Evolutionary conservation across 2,888 invertebrate species (phyloP).

Genomic region (Hirtodrosophila alboralis): DNA sequence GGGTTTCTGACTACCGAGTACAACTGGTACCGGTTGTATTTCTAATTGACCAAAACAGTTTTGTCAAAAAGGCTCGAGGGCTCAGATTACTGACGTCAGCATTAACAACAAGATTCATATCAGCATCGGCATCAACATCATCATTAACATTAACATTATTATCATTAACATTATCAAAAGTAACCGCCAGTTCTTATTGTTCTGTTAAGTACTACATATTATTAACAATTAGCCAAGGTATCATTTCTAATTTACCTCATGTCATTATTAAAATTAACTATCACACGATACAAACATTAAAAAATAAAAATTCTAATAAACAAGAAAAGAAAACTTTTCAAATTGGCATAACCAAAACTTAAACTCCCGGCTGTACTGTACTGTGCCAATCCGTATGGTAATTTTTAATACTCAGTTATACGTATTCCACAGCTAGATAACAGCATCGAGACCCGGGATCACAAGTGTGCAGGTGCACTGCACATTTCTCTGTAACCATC

Average conservation of each 20-base stretch:
- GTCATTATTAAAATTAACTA: no score
- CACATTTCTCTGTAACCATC: constrained; percentile 49
- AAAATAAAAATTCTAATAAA: background rate
- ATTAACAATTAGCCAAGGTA: constrained; percentile 32
- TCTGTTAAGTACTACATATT: constrained; percentile 38
- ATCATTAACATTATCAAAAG: no score
- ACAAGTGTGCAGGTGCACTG: constrained; percentile 29
- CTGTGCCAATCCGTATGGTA: constrained; percentile 9
- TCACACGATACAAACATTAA: no score
- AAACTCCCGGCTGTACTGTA: background rate
- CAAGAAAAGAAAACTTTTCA: no score
- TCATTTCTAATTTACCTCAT: constrained; percentile 10
- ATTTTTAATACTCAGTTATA: constrained; percentile 28
- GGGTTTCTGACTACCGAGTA: no score
- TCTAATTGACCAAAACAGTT: no score
- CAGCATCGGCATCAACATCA: constrained; percentile 43
- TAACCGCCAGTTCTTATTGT: constrained; percentile 4
- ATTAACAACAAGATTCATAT: no score
- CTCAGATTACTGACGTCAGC: constrained; percentile 35
- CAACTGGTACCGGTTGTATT: no score
- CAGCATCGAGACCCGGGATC: constrained; percentile 25
- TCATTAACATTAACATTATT: constrained; percentile 6
- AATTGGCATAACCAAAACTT: no score
- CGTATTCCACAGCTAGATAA: constrained; percentile 40
- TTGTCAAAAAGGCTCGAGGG: no score